phyloP scores from a whole-genome alignment of 2,888 invertebrate species.

The Aquatica leii region DNA sequence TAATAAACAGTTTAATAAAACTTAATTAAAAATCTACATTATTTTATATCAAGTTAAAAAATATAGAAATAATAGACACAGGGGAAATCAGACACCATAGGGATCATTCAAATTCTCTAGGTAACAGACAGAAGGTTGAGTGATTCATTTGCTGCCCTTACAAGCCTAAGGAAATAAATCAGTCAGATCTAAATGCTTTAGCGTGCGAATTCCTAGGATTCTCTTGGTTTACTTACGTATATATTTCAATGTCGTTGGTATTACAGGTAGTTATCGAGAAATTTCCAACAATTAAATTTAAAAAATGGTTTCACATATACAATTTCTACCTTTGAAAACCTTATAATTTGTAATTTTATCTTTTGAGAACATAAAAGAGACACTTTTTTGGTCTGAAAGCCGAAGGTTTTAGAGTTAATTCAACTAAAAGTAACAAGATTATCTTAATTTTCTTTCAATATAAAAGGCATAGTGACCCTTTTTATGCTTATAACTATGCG shows the following conservation, averaged over 20 bases:
- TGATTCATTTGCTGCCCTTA: conserved; percentile 39
- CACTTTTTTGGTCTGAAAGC: not conserved
- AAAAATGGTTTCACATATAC: not conserved
- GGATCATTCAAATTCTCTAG: conserved; percentile 36
- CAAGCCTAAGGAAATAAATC: conserved; percentile 35
- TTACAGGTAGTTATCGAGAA: conserved; percentile 28
- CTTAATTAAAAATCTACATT: too few species aligned
- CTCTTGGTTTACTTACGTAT: conserved; percentile 34
- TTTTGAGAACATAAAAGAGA: not conserved
- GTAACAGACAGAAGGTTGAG: conserved; percentile 37
- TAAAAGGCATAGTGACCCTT: conserved; percentile 29
- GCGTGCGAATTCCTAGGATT: conserved; percentile 34
- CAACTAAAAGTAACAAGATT: conserved; percentile 30
- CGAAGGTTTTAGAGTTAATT: conserved; percentile 7
- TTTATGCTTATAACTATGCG: conserved; percentile 13
- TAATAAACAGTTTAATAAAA: too few species aligned
- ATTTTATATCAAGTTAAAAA: too few species aligned
- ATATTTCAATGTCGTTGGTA: conserved; percentile 30
- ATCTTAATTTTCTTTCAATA: conserved; percentile 29
- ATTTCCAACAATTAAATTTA: conserved; percentile 14
- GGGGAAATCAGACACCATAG: conserved; percentile 29
- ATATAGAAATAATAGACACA: conserved; percentile 20
- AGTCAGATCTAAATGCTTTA: conserved; percentile 35
- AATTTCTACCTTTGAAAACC: not conserved
- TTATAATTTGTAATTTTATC: too few species aligned